phyloP scores from a whole-genome alignment of 2,888 invertebrate genomes.

The Neoaliturus tenellus region DNA sequence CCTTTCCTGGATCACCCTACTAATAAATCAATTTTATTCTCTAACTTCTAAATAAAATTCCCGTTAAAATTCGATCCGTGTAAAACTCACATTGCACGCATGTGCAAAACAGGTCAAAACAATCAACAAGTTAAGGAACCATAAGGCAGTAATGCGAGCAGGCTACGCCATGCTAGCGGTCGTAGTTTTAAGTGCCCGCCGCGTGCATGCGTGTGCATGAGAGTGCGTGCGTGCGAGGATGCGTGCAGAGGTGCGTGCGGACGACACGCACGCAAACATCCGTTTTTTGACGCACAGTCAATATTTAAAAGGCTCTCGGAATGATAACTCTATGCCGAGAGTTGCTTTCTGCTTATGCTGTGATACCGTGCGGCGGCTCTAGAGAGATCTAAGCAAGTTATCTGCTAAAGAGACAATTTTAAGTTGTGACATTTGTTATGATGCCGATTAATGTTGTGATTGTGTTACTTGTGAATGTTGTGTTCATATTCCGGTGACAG shows the following conservation, averaged over 20 bases:
- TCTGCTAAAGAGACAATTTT: too few species aligned
- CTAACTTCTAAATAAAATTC: too few species aligned
- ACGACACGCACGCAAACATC: constrained; percentile 25
- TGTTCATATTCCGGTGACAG: too few species aligned
- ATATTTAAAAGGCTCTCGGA: constrained; percentile 31
- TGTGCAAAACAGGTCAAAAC: background rate
- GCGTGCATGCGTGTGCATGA: background rate
- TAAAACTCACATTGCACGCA: background rate
- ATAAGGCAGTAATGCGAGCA: background rate
- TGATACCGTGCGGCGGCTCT: background rate
- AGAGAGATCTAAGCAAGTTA: too few species aligned
- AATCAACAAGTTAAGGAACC: constrained; percentile 3
- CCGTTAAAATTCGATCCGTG: too few species aligned
- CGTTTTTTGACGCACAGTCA: constrained; percentile 48
- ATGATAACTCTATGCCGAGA: constrained; percentile 30
- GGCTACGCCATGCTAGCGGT: background rate
- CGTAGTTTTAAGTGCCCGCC: background rate
- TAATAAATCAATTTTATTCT: too few species aligned
- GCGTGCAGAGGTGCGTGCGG: constrained; percentile 1
- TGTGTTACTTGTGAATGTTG: too few species aligned
- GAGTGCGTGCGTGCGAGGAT: background rate
- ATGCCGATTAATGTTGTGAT: too few species aligned
- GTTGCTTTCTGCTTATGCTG: background rate
- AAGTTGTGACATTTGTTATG: too few species aligned
- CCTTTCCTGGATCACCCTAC: too few species aligned